phyloP scores from a whole-genome alignment of 2,888 invertebrate genomes.

The Drosophila austrosaltans region DNA sequence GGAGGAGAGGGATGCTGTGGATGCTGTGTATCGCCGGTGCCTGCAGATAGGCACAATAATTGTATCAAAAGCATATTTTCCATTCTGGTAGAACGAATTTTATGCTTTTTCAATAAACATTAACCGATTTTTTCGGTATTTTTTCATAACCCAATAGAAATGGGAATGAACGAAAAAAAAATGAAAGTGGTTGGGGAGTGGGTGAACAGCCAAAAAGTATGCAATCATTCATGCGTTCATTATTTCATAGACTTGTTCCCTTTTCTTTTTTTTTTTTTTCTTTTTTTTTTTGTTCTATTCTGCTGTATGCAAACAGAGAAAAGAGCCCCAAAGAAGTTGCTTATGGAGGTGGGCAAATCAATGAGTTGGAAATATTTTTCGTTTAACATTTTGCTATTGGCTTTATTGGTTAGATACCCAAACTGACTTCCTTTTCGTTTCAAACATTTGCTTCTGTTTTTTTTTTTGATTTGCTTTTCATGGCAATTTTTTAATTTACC shows the following conservation, averaged over 20 bases:
- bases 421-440: conserved; percentile 18
- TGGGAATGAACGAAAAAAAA: conserved; percentile 10
- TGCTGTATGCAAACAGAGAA: conserved; percentile 54
- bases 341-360: conserved; percentile 75
- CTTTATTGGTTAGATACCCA: conserved; percentile 42
- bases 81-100: conserved; percentile 84
- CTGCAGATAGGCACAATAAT: conserved; percentile 79
- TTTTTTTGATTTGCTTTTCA: conserved; percentile 32
- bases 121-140: conserved; percentile 83
- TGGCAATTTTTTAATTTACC: conserved; percentile 63
- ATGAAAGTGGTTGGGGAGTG: conserved; percentile 27
- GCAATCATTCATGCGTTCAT: conserved; percentile 81
- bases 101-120: conserved; percentile 84
- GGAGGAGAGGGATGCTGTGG: conserved; percentile 30
- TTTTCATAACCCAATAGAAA: conserved; percentile 71
- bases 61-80: conserved; percentile 84
- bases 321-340: conserved; percentile 23
- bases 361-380: conserved; percentile 83
- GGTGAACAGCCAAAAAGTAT: conserved; percentile 61
- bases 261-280: conserved; percentile 41
- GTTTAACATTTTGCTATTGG: conserved; percentile 67
- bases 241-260: conserved; percentile 76
- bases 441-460: conserved; percentile 19
- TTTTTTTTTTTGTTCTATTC: conserved; percentile 23
- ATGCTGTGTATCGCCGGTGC: conserved; percentile 55